Conservation (phyloP, 2,888 invertebrate species). For the Dorcus hopei region DNA sequence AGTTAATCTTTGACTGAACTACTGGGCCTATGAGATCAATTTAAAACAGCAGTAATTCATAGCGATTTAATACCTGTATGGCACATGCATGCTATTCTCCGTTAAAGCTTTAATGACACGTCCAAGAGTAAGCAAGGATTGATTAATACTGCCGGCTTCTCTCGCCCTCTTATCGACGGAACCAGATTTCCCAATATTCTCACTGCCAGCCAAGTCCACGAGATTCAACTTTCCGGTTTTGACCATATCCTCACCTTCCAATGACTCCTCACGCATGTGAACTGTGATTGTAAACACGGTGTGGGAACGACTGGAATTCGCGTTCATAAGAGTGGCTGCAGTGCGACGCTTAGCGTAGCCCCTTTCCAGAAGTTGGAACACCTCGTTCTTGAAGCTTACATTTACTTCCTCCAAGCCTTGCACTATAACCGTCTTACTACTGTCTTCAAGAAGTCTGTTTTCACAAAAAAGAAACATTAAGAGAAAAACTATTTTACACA, state of each 20-base stretch:
- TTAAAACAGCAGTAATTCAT: background rate
- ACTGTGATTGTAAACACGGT: conserved; percentile 94
- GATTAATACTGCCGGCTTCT: conserved; percentile 96
- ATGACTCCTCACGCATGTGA: conserved; percentile 84
- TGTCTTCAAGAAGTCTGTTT: too few species aligned
- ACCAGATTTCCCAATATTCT: conserved; percentile 95
- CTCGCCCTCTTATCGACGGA: conserved; percentile 82
- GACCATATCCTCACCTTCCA: conserved; percentile 86
- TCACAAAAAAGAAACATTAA: too few species aligned
- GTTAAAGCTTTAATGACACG: conserved; percentile 93
- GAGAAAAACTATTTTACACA: too few species aligned
- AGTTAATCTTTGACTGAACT: too few species aligned
- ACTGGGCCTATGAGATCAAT: too few species aligned
- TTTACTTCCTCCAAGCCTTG: conserved; percentile 89
- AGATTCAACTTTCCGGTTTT: conserved; percentile 96
- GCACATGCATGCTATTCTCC: conserved; percentile 88
- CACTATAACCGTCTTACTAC: conserved; percentile 67
- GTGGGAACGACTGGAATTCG: conserved; percentile 92
- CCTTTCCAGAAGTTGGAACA: conserved; percentile 82
- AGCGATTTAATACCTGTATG: conserved; percentile 68
- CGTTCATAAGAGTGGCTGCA: conserved; percentile 92
- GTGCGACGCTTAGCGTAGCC: conserved; percentile 85
- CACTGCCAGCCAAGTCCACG: conserved; percentile 96
- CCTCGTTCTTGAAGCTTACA: conserved; percentile 82
- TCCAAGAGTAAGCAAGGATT: conserved; percentile 89